Evolutionary conservation across 2,888 invertebrate species (phyloP).

Genomic region (Meiosimyza decipiens): DNA sequence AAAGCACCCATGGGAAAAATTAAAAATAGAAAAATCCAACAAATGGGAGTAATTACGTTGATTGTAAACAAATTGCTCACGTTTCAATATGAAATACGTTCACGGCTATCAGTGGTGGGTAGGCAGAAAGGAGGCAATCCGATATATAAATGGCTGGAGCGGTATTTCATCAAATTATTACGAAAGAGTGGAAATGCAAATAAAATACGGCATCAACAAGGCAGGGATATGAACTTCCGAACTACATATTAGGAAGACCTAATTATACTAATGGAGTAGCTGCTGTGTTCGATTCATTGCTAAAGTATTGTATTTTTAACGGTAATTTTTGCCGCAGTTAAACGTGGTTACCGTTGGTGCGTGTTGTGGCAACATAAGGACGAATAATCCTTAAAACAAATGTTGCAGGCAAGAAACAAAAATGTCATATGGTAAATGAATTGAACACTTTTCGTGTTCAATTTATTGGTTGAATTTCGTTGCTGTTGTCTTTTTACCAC

Average conservation of each 20-base stretch:
- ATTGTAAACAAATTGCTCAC: constrained; percentile 66
- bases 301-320: neutral
- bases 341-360: constrained; percentile 54
- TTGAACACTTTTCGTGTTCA: constrained; percentile 44
- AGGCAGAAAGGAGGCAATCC: constrained; percentile 50
- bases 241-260: constrained; percentile 52
- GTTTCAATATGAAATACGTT: constrained; percentile 47
- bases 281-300: neutral
- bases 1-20: constrained; percentile 47
- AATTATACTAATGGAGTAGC: constrained; percentile 61
- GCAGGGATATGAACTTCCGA: constrained; percentile 24
- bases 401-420: neutral
- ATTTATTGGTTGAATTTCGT: neutral
- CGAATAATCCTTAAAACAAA: constrained; percentile 1
- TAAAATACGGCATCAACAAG: constrained; percentile 27
- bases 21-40: constrained; percentile 48
- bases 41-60: constrained; percentile 60
- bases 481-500: too few species aligned
- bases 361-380: constrained; percentile 63
- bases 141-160: constrained; percentile 18
- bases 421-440: constrained; percentile 55
- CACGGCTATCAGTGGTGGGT: constrained; percentile 28
- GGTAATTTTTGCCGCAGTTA: constrained; percentile 54
- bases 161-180: constrained; percentile 44
- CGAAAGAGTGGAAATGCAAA: constrained; percentile 34